Evolutionary conservation across 1,140 invertebrate species (phyloP).

Genomic region (Eufriesea mexicana): DNA sequence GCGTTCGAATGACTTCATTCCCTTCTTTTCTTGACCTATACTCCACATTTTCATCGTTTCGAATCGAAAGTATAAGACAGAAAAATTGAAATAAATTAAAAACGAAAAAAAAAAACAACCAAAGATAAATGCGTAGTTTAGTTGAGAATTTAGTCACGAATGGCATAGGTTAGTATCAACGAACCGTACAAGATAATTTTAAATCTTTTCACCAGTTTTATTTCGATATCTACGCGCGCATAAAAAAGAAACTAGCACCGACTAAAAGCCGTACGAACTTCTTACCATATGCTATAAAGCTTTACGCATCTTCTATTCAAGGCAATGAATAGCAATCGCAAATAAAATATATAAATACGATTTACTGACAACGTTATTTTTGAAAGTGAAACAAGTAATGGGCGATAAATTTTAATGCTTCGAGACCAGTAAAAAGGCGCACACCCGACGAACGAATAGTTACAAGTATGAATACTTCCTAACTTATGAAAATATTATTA

Average conservation of each 20-base stretch:
- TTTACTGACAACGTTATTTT: background rate
- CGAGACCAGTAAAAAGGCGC: no score
- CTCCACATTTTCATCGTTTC: background rate
- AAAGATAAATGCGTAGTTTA: background rate
- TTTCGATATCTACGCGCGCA: background rate
- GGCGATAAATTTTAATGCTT: background rate
- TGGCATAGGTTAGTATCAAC: background rate
- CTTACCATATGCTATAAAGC: constrained; percentile 2
- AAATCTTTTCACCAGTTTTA: background rate
- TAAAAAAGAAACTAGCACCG: background rate
- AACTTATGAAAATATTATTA: background rate
- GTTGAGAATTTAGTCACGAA: background rate
- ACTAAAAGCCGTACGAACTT: background rate
- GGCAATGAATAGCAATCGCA: background rate
- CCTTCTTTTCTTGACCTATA: background rate
- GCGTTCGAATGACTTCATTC: background rate
- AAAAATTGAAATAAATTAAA: background rate
- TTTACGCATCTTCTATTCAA: background rate
- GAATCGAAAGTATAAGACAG: background rate
- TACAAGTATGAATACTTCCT: background rate
- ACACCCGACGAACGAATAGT: background rate
- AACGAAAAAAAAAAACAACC: background rate
- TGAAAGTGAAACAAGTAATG: no score
- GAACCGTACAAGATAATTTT: background rate
- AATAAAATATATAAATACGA: background rate